These are phyloP conservation scores for Climacteris rufus DNA, from an alignment of 2,113 vertebrate genomes.

Conservation along the genomic window DNA sequence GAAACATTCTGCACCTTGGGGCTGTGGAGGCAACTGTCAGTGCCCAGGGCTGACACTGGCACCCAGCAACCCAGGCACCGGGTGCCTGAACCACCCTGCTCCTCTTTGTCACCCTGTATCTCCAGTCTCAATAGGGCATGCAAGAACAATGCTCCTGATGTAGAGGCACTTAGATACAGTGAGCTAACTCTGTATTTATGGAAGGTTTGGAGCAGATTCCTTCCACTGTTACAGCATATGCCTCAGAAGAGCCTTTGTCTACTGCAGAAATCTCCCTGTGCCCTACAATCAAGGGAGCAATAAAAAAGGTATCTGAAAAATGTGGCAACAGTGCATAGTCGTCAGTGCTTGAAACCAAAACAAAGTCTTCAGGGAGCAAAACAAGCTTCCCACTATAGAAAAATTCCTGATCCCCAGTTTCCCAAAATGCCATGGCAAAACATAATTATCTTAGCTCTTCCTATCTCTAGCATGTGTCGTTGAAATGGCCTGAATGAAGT, in stretches of 20 bases:
- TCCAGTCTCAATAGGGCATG: neutral
- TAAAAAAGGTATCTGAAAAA: conserved; percentile 21
- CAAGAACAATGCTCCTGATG: neutral
- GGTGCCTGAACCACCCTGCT: neutral
- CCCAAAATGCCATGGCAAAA: neutral
- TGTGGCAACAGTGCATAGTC: neutral
- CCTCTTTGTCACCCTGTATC: neutral
- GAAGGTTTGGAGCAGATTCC: neutral
- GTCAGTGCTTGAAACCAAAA: neutral
- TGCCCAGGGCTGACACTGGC: neutral
- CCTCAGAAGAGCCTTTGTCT: neutral
- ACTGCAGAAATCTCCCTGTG: neutral
- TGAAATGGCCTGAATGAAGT: neutral
- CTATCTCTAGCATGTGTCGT: neutral
- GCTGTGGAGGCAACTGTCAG: neutral
- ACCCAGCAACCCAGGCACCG: neutral
- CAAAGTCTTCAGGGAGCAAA: neutral
- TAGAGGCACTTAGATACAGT: neutral
- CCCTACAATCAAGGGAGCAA: neutral
- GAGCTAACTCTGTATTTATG: neutral
- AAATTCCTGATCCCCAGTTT: neutral
- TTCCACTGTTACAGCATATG: neutral
- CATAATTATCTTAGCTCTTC: neutral
- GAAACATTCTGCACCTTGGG: accelerated
- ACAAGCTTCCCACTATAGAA: neutral